These are phyloP conservation scores for Cerastoderma edule DNA, from an alignment of 2,888 invertebrate species.

Conservation along the genomic window DNA sequence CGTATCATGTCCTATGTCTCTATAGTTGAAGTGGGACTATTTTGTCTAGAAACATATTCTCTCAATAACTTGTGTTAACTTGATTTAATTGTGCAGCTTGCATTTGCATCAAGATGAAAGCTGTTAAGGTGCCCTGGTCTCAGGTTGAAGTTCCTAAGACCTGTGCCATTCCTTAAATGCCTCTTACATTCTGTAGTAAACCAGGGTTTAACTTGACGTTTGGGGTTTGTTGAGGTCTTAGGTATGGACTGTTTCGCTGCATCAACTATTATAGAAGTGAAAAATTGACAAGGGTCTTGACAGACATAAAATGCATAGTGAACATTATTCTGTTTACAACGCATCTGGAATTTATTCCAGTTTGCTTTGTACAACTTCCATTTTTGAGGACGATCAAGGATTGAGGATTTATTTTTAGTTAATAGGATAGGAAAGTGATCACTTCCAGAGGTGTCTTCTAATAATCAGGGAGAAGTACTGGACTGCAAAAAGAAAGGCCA, in stretches of 20 bases:
- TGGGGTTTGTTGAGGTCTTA: slow-evolving; percentile 1
- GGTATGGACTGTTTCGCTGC: not conserved
- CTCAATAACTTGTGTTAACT: not conserved
- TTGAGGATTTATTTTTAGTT: not conserved
- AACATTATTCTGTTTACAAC: not conserved
- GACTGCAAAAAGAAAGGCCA: not conserved
- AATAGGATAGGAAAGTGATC: no score
- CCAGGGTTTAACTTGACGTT: no score
- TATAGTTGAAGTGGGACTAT: slow-evolving; percentile 7
- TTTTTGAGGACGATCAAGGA: not conserved
- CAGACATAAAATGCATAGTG: not conserved
- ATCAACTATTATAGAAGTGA: not conserved
- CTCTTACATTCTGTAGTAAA: not conserved
- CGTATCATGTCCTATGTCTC: slow-evolving; percentile 9
- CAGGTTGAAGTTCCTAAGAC: slow-evolving; percentile 7
- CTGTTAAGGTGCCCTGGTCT: not conserved
- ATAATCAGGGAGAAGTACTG: no score
- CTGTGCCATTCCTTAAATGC: not conserved
- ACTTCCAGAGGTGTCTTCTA: not conserved
- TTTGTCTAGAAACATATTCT: slow-evolving; percentile 12
- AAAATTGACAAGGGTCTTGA: not conserved
- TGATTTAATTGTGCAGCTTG: not conserved
- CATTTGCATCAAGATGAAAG: not conserved
- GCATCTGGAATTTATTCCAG: not conserved
- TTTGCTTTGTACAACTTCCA: slow-evolving; percentile 3